Evolutionary conservation across 92 coral and sea anemone species (phyloP).

Genomic region (Meandrina meandrites): DNA sequence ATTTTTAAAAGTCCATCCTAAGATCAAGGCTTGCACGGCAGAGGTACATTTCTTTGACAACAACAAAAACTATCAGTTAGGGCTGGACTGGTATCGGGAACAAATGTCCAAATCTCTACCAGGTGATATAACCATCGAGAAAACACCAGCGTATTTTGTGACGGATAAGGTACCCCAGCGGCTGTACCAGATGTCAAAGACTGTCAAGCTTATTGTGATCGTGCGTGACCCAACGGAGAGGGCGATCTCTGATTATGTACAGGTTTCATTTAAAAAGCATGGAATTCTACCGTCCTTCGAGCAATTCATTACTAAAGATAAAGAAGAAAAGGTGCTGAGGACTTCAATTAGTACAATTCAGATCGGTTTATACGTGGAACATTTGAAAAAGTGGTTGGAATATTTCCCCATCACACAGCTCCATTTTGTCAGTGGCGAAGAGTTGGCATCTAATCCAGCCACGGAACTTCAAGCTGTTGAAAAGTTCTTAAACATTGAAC

Average conservation of each 20-base stretch:
- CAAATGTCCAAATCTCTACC: constrained; percentile 66
- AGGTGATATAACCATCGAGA: constrained; percentile 67
- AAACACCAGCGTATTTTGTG: constrained; percentile 89
- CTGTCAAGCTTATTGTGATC: constrained; percentile 66
- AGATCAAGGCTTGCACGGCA: constrained; percentile 39
- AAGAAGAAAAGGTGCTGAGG: constrained; percentile 32
- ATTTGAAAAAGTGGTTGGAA: constrained; percentile 61
- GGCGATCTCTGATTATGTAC: constrained; percentile 85
- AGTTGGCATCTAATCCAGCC: constrained; percentile 47
- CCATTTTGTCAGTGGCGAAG: constrained; percentile 71
- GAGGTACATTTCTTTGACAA: constrained; percentile 82
- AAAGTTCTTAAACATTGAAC: constrained; percentile 54
- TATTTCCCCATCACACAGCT: constrained; percentile 63
- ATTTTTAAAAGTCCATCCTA: constrained; percentile 60
- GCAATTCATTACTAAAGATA: constrained; percentile 37
- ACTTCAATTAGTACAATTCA: constrained; percentile 28
- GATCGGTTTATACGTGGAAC: constrained; percentile 58
- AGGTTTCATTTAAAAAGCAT: constrained; percentile 26
- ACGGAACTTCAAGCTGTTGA: constrained; percentile 62
- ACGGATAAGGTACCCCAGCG: constrained; percentile 70
- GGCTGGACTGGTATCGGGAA: constrained; percentile 73
- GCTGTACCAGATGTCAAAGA: constrained; percentile 60
- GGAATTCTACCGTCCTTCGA: constrained; percentile 51
- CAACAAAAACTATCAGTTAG: constrained; percentile 52
- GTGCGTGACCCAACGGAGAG: constrained; percentile 80